These are phyloP conservation scores for Acleris cristana DNA, from an alignment of 2,888 invertebrate genomes.

Conservation along the genomic window DNA sequence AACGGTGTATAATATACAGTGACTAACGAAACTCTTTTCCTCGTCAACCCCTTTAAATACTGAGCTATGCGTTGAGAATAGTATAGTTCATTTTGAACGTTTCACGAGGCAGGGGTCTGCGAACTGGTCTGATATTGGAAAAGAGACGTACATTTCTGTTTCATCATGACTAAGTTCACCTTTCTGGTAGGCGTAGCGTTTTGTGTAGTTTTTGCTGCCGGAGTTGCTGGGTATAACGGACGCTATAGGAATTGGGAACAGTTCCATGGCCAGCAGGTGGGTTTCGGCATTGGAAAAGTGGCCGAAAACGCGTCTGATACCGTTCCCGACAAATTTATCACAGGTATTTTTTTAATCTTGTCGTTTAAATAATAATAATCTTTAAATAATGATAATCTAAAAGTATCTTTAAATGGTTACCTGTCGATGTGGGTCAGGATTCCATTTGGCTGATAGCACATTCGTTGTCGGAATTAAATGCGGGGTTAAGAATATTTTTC, in stretches of 20 bases:
- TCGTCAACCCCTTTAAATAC: background rate
- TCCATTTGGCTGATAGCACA: too few relatives aligned
- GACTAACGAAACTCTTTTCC: background rate
- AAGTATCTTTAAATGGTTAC: too few relatives aligned
- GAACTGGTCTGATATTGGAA: too few relatives aligned
- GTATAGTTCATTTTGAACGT: background rate
- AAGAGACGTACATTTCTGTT: background rate
- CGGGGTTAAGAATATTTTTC: too few relatives aligned
- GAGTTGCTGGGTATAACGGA: background rate
- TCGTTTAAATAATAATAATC: too few relatives aligned
- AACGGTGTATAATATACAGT: too few relatives aligned
- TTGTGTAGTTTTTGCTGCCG: background rate
- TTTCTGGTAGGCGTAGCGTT: conserved; percentile 13
- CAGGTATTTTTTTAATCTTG: conserved; percentile 20
- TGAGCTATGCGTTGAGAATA: background rate
- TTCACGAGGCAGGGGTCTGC: background rate
- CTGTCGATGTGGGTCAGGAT: too few relatives aligned
- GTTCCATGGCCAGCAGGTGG: background rate
- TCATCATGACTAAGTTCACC: conserved; percentile 16
- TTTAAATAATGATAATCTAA: too few relatives aligned
- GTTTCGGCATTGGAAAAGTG: background rate
- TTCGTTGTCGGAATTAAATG: too few relatives aligned
- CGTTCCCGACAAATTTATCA: conserved; percentile 23
- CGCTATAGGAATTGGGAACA: conserved; percentile 10
- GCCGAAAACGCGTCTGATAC: conserved; percentile 20